Conservation (phyloP, 1,140 invertebrate genomes). For the Cepaea nemoralis region DNA sequence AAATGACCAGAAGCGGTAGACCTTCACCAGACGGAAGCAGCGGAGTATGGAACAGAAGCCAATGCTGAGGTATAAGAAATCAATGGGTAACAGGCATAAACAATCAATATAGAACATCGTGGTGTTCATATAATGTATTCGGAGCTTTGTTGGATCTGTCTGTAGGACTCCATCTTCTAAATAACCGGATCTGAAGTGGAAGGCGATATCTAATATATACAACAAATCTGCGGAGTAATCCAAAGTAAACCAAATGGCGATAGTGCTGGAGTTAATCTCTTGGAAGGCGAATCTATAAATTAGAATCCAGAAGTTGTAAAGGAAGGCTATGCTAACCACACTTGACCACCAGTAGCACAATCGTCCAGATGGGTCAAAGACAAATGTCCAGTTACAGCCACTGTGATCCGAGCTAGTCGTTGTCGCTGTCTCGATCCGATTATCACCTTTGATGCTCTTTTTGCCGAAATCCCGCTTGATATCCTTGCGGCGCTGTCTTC, state of each 20-base stretch:
- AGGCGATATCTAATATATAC: constrained; percentile 94
- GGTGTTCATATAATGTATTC: constrained; percentile 98
- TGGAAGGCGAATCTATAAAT: constrained; percentile 98
- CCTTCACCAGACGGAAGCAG: constrained; percentile 96
- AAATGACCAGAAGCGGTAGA: constrained; percentile 98
- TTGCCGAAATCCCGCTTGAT: constrained; percentile 69
- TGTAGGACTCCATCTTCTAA: constrained; percentile 83
- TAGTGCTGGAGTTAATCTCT: constrained; percentile 82
- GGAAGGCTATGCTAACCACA: constrained; percentile 95
- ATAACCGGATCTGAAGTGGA: constrained; percentile 97
- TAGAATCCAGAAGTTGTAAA: constrained; percentile 98
- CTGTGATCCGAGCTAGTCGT: constrained; percentile 73
- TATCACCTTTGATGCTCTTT: constrained; percentile 61
- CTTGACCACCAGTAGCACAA: constrained; percentile 73
- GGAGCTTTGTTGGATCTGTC: constrained; percentile 91
- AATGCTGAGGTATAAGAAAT: constrained; percentile 97
- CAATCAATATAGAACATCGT: constrained; percentile 99
- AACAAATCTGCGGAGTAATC: constrained; percentile 97
- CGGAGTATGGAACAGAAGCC: constrained; percentile 97
- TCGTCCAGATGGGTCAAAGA: constrained; percentile 72
- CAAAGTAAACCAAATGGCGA: constrained; percentile 94
- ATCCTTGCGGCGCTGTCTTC: constrained; percentile 67
- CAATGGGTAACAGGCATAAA: constrained; percentile 94
- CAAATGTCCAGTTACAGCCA: constrained; percentile 79
- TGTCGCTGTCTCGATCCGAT: constrained; percentile 58